phyloP scores from a whole-genome alignment of 1,140 invertebrate species.

The Pseudobourletiella spinata region DNA sequence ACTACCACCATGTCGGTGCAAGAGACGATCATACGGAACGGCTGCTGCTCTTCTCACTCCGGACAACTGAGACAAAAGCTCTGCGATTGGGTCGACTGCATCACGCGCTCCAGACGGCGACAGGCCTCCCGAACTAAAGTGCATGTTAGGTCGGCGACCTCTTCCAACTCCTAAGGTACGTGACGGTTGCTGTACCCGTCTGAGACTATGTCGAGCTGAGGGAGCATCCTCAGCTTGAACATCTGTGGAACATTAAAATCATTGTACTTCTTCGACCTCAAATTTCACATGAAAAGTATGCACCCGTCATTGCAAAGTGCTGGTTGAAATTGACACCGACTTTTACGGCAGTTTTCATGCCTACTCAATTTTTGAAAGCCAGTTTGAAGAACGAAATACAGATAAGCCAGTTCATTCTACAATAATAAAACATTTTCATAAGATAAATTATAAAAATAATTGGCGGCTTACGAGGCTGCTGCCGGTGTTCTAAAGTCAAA shows the following conservation, averaged over 20 bases:
- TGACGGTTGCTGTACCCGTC: slow-evolving; percentile 35
- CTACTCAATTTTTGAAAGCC: too few relatives aligned
- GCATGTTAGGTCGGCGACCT: slow-evolving; percentile 36
- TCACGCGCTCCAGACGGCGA: slow-evolving; percentile 61
- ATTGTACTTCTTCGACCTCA: too few relatives aligned
- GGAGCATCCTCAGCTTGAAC: slow-evolving; percentile 29
- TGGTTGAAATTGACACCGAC: too few relatives aligned
- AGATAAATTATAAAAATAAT: too few relatives aligned
- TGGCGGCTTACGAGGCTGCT: slow-evolving; percentile 49
- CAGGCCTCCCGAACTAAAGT: slow-evolving; percentile 56
- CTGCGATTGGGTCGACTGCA: slow-evolving; percentile 87
- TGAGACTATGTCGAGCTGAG: slow-evolving; percentile 30
- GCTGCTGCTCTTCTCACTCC: slow-evolving; percentile 51
- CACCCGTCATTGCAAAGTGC: too few relatives aligned
- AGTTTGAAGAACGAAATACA: too few relatives aligned
- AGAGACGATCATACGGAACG: slow-evolving; percentile 32
- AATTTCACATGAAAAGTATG: too few relatives aligned
- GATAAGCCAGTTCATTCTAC: too few relatives aligned
- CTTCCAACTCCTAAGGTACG: slow-evolving; percentile 33
- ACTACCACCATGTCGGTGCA: slow-evolving; percentile 41
- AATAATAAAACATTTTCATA: too few relatives aligned
- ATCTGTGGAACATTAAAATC: too few relatives aligned
- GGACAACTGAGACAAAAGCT: slow-evolving; percentile 83
- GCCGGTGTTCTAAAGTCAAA: slow-evolving; percentile 86
- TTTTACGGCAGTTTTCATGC: too few relatives aligned